Percentiles rank a stretch among this genome's conserved stretches.
Evolutionary conservation across 2,888 invertebrate genomes (phyloP).

Genomic region (Exephanes ischioxanthus): DNA sequence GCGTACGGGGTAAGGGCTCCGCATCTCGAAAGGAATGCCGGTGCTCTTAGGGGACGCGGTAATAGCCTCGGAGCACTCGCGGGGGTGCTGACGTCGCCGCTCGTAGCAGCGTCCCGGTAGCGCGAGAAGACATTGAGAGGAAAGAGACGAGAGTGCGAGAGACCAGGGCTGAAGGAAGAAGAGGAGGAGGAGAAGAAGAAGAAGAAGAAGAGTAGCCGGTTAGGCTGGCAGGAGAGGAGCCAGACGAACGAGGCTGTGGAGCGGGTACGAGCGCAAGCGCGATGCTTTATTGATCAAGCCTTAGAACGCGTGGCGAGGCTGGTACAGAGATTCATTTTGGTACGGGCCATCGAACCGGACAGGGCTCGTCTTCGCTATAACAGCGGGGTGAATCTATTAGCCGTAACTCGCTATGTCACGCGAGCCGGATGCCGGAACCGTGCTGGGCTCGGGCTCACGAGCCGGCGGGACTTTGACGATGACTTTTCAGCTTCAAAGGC

Average conservation of each 20-base stretch:
- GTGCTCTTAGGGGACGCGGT: conserved; percentile 19
- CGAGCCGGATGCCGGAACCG: conserved; percentile 15
- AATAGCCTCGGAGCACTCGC: conserved; percentile 38
- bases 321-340: conserved; percentile 66
- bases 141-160: background rate
- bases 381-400: conserved; percentile 29
- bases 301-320: conserved; percentile 55
- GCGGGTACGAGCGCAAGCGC: conserved; percentile 62
- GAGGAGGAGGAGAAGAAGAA: background rate
- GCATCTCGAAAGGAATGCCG: background rate
- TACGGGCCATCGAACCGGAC: conserved; percentile 62
- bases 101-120: conserved; percentile 15
- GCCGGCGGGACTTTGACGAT: background rate
- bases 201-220: conserved; percentile 31
- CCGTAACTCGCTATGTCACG: conserved; percentile 45
- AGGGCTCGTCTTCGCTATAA: background rate
- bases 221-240: conserved; percentile 25
- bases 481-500: background rate
- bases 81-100: background rate
- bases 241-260: conserved; percentile 23
- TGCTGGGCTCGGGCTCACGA: background rate
- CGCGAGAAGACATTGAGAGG: background rate
- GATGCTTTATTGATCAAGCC: conserved; percentile 69
- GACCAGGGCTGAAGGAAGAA: background rate
- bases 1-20: background rate